Base-by-base conservation (phyloP, 2,888 invertebrate genomes). In the Caenorhabditis sp. region DNA sequence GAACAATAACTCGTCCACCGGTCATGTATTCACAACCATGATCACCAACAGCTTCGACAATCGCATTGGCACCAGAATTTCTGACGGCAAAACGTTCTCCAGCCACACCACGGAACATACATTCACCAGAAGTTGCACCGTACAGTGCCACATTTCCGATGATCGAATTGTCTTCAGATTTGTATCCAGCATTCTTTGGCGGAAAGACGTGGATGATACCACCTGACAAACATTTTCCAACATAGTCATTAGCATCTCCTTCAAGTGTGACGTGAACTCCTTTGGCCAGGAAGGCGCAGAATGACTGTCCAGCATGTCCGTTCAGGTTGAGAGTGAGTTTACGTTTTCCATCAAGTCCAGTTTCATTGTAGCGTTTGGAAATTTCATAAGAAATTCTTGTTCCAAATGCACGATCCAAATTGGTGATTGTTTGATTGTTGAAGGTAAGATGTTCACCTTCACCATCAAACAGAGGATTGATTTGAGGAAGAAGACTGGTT, bases 21-120 rank as follows among this genome's bases (percentile, higher is more conserved):
- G 99, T 99, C 99, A 99, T 99, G 90, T 99, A 99, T 90, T 99
- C 99, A 91, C 99, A 99, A 69, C 96, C 97, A 89, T 99, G 97
- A 90, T 99, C 99, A 51, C 99, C 99, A 68, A 95, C 96, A 63
- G 97, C 97, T 90, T 99, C 99, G 76, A 94, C 94, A 19, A 99
- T 96, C 17, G 97, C 96, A 36, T 92, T 91, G 51, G 94, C 97
- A 3, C 99, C 99, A 0, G 96, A 97, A 90, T 99, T 99, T 76
- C 99, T 92, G 21, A 99, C 99, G 88, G 95, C 96, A 91, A 99
- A 99, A 31, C 99, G 92, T 90, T 99, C 99, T 17, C 97, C 96
- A 0, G 96, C 97, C 83, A 97, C 95, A 65, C 99, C 95, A 62
- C 95, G 86, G 91, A 99, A 95, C 89, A 79, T 85, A 58, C 82